A percentile compares a stretch with the other conserved stretches of the same genome.
These are phyloP conservation scores for Ophthalmotilapia sp. DNA, from an alignment of 2,113 vertebrate species.

Conservation along the genomic window DNA sequence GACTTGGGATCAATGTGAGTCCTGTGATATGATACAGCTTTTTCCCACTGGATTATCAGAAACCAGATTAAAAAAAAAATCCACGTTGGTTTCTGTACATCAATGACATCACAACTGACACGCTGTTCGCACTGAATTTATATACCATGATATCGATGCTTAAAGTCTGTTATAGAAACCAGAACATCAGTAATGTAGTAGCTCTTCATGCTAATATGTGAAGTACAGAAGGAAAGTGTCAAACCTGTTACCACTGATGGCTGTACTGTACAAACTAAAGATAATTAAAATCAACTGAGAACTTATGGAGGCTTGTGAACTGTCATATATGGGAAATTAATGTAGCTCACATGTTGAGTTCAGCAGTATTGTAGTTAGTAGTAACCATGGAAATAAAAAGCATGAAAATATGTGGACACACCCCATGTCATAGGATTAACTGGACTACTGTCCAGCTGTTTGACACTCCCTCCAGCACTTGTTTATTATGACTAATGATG, in stretches of 20 bases:
- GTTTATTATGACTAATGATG: neutral
- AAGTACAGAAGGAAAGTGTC: neutral
- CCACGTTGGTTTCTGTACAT: neutral
- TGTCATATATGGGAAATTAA: neutral
- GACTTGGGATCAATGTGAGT: neutral
- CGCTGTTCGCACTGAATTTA: neutral
- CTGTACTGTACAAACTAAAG: neutral
- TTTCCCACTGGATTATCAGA: neutral
- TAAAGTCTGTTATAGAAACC: neutral
- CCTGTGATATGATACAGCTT: neutral
- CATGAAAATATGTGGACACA: neutral
- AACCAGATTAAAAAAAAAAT: fast-evolving
- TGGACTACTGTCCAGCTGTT: neutral
- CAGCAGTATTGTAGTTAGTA: neutral
- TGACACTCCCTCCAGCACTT: neutral
- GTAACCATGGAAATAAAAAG: neutral
- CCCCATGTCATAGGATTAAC: neutral
- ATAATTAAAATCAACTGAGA: neutral
- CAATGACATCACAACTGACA: neutral
- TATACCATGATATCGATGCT: neutral
- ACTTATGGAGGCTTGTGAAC: neutral
- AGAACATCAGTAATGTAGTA: neutral
- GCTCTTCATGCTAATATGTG: neutral
- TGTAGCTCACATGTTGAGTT: neutral
- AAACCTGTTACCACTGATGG: neutral